phyloP scores from a whole-genome alignment of 35 echinoderm and acorn worm species.

The Ophioderma brevispina region DNA sequence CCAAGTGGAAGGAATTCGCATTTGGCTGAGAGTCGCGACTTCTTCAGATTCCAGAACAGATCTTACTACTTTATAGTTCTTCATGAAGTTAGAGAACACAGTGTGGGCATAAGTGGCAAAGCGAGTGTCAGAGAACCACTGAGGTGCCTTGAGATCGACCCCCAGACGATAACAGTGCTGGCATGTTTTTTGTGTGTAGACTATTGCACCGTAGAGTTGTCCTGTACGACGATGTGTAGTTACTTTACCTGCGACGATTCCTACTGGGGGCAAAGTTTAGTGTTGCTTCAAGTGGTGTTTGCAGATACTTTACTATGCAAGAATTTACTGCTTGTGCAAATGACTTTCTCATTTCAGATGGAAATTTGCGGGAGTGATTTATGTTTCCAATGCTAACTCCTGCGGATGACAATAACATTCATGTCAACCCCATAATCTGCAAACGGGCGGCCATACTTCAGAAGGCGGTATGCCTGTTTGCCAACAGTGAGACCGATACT shows the following conservation, averaged over 20 bases:
- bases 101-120: neutral
- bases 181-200: neutral
- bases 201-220: neutral
- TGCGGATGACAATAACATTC: neutral
- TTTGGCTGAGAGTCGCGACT: no score
- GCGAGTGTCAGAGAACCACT: neutral
- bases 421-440: neutral
- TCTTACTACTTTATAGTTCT: neutral
- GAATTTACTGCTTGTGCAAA: constrained; percentile 15
- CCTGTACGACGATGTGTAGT: neutral
- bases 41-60: neutral
- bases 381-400: neutral
- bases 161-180: constrained; percentile 4
- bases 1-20: no score
- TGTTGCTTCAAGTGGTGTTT: constrained; percentile 27
- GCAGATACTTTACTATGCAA: neutral
- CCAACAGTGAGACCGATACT: neutral
- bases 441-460: neutral
- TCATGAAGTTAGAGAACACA: neutral
- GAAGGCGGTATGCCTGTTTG: neutral
- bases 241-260: constrained; percentile 23
- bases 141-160: constrained; percentile 8
- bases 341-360: neutral
- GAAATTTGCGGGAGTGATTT: neutral
- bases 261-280: constrained; percentile 17